Evolutionary conservation across 2,113 vertebrate species (phyloP).

Genomic region (Patagioenas fasciata): DNA sequence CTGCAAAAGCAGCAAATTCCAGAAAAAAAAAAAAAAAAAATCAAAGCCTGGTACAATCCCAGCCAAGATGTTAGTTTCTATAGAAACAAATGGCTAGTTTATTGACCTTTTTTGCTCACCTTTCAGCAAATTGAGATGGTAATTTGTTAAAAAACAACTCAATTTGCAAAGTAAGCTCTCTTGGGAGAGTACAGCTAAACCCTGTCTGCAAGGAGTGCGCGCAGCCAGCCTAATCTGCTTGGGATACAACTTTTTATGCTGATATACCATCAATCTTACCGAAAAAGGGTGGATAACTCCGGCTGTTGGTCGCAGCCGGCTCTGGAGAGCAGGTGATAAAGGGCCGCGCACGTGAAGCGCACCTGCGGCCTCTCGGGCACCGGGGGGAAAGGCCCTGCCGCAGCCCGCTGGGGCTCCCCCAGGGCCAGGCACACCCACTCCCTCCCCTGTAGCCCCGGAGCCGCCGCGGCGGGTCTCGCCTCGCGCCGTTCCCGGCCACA

Average conservation of each 20-base stretch:
- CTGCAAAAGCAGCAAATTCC: background rate
- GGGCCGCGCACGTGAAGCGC: accelerated
- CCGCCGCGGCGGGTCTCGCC: background rate
- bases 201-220: background rate
- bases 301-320: background rate
- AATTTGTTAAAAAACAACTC: background rate
- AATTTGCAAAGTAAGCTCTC: background rate
- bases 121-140: background rate
- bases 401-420: accelerated
- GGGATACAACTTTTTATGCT: accelerated
- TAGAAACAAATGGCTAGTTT: background rate
- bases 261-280: accelerated
- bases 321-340: accelerated
- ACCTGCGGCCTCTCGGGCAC: too few species aligned
- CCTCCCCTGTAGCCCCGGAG: background rate
- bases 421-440: accelerated
- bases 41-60: background rate
- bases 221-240: background rate
- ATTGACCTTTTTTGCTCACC: background rate
- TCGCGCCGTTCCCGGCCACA: too few species aligned
- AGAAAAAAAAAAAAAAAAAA: background rate
- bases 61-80: background rate
- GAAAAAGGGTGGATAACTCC: accelerated
- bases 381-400: accelerated
- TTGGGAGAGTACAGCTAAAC: background rate